phyloP scores from a whole-genome alignment of 2,888 invertebrate species.

The Stenichneumon culpator region DNA sequence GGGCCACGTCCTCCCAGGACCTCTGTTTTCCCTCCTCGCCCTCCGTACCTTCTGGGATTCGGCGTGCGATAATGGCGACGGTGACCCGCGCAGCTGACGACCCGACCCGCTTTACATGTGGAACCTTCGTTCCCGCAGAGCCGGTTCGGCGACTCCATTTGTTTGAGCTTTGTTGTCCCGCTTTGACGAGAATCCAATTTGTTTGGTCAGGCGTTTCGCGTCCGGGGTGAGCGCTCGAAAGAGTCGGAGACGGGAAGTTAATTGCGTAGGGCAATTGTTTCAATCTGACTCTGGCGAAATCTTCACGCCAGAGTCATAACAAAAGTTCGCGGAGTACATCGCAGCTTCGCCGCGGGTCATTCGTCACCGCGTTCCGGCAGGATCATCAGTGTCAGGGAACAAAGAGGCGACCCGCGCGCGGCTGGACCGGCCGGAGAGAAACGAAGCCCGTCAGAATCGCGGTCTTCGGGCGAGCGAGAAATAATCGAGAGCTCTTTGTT shows the following conservation, averaged over 20 bases:
- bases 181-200: slow-evolving; percentile 18
- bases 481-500: slow-evolving; percentile 59
- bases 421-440: slow-evolving; percentile 8
- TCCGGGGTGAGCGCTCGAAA: not conserved
- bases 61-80: slow-evolving; percentile 26
- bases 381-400: slow-evolving; percentile 17
- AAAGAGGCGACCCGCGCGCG: not conserved
- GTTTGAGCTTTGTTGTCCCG: slow-evolving; percentile 25
- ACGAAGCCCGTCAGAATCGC: slow-evolving; percentile 7
- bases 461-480: slow-evolving; percentile 12
- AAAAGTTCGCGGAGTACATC: not conserved
- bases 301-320: not conserved
- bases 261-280: not conserved
- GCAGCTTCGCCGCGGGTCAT: slow-evolving; percentile 27
- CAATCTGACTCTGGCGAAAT: slow-evolving; percentile 6
- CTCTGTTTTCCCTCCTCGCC: not conserved
- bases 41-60: slow-evolving; percentile 11
- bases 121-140: not conserved
- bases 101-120: slow-evolving; percentile 11
- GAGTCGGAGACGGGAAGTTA: not conserved
- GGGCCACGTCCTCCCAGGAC: slow-evolving; percentile 34
- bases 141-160: slow-evolving; percentile 19
- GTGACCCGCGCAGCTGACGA: slow-evolving; percentile 9
- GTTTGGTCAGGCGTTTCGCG: not conserved
- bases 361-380: slow-evolving; percentile 1